A percentile compares a stretch with the other conserved stretches of the same genome.
These are phyloP conservation scores for Bombus sibiricus DNA, from an alignment of 1,140 invertebrate species.

Conservation along the genomic window DNA sequence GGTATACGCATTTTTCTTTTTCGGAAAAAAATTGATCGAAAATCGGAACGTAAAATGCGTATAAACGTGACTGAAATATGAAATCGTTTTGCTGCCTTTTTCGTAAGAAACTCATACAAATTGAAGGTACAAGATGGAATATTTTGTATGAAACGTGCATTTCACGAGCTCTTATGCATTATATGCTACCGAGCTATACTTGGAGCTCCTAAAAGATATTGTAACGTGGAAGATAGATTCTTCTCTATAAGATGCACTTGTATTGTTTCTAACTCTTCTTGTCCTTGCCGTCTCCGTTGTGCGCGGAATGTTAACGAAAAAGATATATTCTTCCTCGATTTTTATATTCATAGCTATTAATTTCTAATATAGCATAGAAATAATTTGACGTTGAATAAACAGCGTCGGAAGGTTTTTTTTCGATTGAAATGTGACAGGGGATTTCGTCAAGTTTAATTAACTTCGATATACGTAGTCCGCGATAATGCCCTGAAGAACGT, in stretches of 20 bases:
- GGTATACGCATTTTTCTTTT: background rate
- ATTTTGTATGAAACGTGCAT: constrained; percentile 4
- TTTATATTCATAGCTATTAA: background rate
- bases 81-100: constrained; percentile 7
- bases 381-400: background rate
- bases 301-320: background rate
- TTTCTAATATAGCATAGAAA: background rate
- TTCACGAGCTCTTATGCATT: constrained; percentile 14
- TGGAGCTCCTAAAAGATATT: constrained; percentile 24
- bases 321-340: background rate
- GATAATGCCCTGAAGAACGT: background rate
- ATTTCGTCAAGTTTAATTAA: background rate
- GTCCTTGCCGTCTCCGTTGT: no score
- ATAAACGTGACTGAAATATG: background rate
- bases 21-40: background rate
- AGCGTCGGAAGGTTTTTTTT: background rate
- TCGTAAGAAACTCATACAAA: constrained; percentile 9
- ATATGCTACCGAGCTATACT: background rate
- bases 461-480: background rate
- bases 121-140: constrained; percentile 16
- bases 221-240: constrained; percentile 15
- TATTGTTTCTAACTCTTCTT: background rate
- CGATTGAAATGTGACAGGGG: no score
- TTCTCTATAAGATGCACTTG: background rate
- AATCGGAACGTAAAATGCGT: background rate